Conservation (phyloP, 2,113 vertebrate species). For the Phylloscopus trochilus region DNA sequence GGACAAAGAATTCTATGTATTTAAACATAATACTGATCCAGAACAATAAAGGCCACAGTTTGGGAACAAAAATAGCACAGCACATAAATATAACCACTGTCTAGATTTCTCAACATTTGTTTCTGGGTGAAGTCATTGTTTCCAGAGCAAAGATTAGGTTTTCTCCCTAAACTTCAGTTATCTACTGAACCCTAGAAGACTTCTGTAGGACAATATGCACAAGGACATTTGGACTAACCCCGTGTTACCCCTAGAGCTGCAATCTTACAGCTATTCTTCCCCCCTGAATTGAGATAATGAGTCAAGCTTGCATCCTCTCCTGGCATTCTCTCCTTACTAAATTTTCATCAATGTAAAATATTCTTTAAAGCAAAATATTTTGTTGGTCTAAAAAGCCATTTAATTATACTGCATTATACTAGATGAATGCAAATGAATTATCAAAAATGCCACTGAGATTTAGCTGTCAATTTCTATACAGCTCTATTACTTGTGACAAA, state of each 20-base stretch:
- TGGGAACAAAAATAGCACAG: neutral
- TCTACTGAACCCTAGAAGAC: neutral
- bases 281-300: neutral
- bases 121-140: neutral
- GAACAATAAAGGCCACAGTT: neutral
- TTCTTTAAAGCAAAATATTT: conserved; percentile 5
- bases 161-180: neutral
- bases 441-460: neutral
- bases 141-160: neutral
- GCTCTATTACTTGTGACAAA: neutral
- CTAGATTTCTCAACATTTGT: neutral
- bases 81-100: neutral
- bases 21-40: neutral
- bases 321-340: neutral
- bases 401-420: neutral
- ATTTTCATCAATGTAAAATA: neutral
- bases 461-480: neutral
- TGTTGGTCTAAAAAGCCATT: neutral
- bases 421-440: neutral
- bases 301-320: neutral
- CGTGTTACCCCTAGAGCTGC: neutral
- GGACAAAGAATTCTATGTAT: neutral
- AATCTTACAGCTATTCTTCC: neutral
- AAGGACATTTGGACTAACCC: neutral
- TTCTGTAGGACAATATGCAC: neutral